Evolutionary conservation across 2,797 vertebrate genomes (phyloP), one percentile per base, ranked within the genome.

Genomic region (Xenopus petersii): DNA sequence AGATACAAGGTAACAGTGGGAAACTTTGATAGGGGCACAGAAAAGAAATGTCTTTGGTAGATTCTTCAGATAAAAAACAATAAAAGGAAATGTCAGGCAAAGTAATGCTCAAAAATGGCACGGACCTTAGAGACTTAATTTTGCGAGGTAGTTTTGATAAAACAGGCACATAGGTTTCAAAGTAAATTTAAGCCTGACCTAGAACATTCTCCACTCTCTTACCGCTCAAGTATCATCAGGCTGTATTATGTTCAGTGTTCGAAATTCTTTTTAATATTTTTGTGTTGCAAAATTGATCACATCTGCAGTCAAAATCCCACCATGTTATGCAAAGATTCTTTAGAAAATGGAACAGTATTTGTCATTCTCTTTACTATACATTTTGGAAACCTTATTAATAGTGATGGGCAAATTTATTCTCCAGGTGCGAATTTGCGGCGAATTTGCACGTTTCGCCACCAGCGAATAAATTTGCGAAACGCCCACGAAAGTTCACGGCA

Each of bases 61-160:
- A 66, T 86, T 83, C 80, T 77, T 71, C 10, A 78, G 76, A 85
- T 79, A 76, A 84, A 85, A 84, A 83, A 74, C 64, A 78, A 71
- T 69, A 49, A 71, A 75, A 81, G 67, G 47, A 74, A 73, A 64
- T 73, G 76, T 73, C 76, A 74, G 59, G 42, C 71, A 74, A 66
- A 48, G 61, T 65, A 54, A 49, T 68, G 73, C 64, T 74, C 60
- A 79, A 68, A 79, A 74, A 65, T 79, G 76, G 54, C 76, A 74
- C 62, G 65, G 54, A 64, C 71, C 61, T 79, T 66, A 60, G 55
- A 70, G 54, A 47, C 26, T 64, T 64, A 10, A 61, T 46, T 65
- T 65, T 36, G 42, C 10, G 60, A 26, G 17, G 12, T 1, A 70
- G 66, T 55, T 70, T 30, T 59, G n/a, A 69, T 42, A 58, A 30